Percentiles rank a stretch among this genome's conserved stretches.
phyloP scores from a whole-genome alignment of 1,140 invertebrate genomes.

The Doryteuthis pealeii region DNA sequence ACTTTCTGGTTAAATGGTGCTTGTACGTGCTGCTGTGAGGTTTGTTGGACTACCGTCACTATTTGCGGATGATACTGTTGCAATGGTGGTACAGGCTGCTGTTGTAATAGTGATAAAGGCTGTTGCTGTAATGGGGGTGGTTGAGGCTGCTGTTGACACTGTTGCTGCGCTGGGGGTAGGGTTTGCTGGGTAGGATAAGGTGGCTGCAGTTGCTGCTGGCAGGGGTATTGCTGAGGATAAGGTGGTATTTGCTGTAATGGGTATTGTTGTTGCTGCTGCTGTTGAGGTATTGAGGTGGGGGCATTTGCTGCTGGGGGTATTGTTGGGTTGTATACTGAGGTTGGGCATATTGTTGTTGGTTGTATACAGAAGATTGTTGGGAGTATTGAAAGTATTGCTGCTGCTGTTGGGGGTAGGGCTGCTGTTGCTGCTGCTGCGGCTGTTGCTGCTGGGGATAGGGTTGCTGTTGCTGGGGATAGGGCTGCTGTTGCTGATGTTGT shows the following conservation, averaged over 20 bases:
- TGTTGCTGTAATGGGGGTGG: neutral
- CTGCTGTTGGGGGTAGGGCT: neutral
- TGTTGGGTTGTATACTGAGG: neutral
- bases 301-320: neutral
- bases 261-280: neutral
- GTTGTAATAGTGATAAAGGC: neutral
- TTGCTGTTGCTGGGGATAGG: neutral
- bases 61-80: neutral
- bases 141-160: neutral
- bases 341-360: neutral
- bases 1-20: neutral
- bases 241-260: constrained; percentile 14
- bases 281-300: constrained; percentile 12
- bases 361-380: neutral
- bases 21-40: neutral
- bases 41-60: neutral
- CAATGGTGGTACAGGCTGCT: neutral
- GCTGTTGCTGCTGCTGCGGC: neutral
- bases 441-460: neutral
- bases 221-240: constrained; percentile 10
- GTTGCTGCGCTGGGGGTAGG: neutral
- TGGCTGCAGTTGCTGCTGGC: neutral
- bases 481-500: neutral
- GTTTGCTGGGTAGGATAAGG: constrained; percentile 17
- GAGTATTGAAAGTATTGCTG: neutral